Percentiles rank a stretch among this genome's conserved stretches.
phyloP scores from a whole-genome alignment of 1,140 invertebrate genomes.

The Aphidius ervi region DNA sequence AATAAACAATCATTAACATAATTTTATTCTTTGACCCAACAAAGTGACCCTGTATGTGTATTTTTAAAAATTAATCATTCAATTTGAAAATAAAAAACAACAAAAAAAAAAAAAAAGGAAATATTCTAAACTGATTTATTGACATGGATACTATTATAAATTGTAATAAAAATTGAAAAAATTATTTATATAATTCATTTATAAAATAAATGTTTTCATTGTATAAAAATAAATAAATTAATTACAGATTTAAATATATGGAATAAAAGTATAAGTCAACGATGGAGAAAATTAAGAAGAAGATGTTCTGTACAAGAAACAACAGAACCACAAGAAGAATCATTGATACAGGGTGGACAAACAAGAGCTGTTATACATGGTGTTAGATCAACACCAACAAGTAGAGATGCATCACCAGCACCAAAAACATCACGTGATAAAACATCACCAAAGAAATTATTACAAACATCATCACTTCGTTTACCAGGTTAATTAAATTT shows the following conservation, averaged over 20 bases:
- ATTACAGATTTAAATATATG: constrained; percentile 65
- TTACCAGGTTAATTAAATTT: constrained; percentile 50
- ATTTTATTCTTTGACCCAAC: not conserved
- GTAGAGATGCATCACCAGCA: constrained; percentile 47
- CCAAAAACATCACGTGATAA: constrained; percentile 39
- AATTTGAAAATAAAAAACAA: constrained; percentile 13
- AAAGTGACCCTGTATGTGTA: not conserved
- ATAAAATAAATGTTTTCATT: too few relatives aligned
- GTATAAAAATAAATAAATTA: constrained; percentile 8
- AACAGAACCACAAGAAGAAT: constrained; percentile 48
- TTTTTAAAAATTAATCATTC: not conserved
- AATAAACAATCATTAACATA: not conserved
- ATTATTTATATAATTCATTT: not conserved
- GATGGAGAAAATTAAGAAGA: constrained; percentile 66
- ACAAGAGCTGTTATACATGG: constrained; percentile 43
- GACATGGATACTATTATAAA: constrained; percentile 11
- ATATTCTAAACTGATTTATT: constrained; percentile 5
- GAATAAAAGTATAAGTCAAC: constrained; percentile 70
- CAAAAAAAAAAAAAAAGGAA: constrained; percentile 17
- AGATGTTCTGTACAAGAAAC: constrained; percentile 62
- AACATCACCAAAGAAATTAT: constrained; percentile 49
- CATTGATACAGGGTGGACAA: constrained; percentile 33
- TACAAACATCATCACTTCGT: constrained; percentile 60
- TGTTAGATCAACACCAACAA: constrained; percentile 44
- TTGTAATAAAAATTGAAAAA: not conserved